Evolutionary conservation across 2,888 invertebrate genomes (phyloP).

Genomic region (Hypena proboscidalis): DNA sequence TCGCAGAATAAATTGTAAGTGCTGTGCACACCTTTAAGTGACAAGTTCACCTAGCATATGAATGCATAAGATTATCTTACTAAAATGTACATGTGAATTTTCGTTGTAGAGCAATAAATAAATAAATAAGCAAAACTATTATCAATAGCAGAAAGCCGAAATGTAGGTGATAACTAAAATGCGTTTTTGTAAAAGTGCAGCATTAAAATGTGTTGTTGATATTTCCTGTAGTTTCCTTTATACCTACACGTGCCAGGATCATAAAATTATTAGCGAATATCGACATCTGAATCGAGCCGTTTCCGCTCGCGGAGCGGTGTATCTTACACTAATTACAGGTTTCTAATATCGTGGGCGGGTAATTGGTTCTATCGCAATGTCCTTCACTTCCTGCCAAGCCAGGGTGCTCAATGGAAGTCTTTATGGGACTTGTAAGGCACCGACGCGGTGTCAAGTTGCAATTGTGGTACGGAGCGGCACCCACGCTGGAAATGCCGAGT

Average conservation of each 20-base stretch:
- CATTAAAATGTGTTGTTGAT: too few species aligned
- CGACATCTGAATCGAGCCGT: conserved; percentile 44
- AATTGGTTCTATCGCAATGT: conserved; percentile 80
- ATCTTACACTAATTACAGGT: conserved; percentile 82
- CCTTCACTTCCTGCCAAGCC: conserved; percentile 81
- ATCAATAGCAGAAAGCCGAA: too few species aligned
- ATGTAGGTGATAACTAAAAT: too few species aligned
- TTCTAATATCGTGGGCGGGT: conserved; percentile 81
- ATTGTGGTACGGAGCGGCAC: conserved; percentile 70
- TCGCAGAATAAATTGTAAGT: too few species aligned
- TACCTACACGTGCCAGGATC: not conserved
- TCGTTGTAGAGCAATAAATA: too few species aligned
- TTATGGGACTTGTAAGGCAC: conserved; percentile 65
- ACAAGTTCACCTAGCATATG: too few species aligned
- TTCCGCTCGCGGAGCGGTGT: conserved; percentile 69
- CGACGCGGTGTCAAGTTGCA: conserved; percentile 73
- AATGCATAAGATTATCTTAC: too few species aligned
- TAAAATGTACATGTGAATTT: too few species aligned
- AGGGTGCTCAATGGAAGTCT: conserved; percentile 55
- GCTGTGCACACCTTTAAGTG: too few species aligned
- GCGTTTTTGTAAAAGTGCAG: too few species aligned
- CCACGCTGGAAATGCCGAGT: conserved; percentile 55
- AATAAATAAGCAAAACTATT: too few species aligned
- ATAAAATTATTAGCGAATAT: conserved; percentile 35
- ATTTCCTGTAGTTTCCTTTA: too few species aligned